Evolutionary conservation across 1,140 invertebrate genomes (phyloP).

Genomic region (Phortica variegata): DNA sequence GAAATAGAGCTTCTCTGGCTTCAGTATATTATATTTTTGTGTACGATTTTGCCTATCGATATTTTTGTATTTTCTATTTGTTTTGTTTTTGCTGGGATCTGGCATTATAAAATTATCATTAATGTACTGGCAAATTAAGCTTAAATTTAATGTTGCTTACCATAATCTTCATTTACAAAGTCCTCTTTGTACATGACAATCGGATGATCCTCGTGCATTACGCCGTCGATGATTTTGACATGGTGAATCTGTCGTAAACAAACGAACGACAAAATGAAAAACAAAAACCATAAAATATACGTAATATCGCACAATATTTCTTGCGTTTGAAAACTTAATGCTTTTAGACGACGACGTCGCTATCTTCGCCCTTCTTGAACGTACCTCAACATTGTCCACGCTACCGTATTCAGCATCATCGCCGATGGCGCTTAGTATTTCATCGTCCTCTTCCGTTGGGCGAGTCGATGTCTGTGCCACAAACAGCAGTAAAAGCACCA

Average conservation of each 20-base stretch:
- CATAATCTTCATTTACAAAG: constrained; percentile 48
- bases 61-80: constrained; percentile 9
- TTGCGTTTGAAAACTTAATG: neutral
- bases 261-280: neutral
- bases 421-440: constrained; percentile 22
- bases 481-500: constrained; percentile 21
- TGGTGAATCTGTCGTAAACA: constrained; percentile 43
- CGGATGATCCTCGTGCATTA: constrained; percentile 42
- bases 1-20: constrained; percentile 33
- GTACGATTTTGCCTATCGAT: neutral
- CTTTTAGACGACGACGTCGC: too few species aligned
- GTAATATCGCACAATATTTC: neutral
- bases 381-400: constrained; percentile 47
- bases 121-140: neutral
- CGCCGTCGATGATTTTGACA: constrained; percentile 34
- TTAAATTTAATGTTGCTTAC: constrained; percentile 15
- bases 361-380: too few species aligned
- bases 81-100: constrained; percentile 36
- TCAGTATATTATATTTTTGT: constrained; percentile 4
- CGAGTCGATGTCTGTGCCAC: constrained; percentile 12
- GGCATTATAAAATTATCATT: neutral
- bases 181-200: constrained; percentile 52
- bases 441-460: constrained; percentile 20
- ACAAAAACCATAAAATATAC: neutral
- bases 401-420: constrained; percentile 9